Percentiles rank a stretch among this genome's conserved stretches.
Conservation (phyloP, 2,797 vertebrate species). For the Pteropus rufus region DNA sequence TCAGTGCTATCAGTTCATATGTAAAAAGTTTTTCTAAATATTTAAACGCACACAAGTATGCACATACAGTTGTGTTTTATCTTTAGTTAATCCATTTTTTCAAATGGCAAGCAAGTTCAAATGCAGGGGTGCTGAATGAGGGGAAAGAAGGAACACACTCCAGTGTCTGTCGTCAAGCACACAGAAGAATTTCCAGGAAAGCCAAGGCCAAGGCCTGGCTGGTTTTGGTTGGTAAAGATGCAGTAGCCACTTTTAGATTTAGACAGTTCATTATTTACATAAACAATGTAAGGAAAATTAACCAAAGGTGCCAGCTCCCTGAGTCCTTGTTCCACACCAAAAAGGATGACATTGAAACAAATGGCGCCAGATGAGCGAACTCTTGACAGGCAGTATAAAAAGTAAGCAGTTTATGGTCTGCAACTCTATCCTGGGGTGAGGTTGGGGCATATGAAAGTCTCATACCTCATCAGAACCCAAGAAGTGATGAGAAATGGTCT, state of each 20-base stretch:
- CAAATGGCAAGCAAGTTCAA: background rate
- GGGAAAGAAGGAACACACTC: background rate
- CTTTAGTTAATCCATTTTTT: constrained; percentile 2
- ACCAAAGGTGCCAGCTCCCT: background rate
- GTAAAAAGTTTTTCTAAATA: constrained; percentile 30
- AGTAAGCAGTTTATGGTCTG: background rate
- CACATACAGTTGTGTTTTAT: background rate
- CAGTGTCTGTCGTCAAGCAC: background rate
- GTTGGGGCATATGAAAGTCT: background rate
- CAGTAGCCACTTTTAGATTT: background rate
- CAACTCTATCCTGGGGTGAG: background rate
- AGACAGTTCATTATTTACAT: background rate
- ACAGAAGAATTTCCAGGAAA: background rate
- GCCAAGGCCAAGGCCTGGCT: background rate
- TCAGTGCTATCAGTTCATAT: background rate
- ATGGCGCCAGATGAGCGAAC: background rate
- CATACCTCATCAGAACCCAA: background rate
- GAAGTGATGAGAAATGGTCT: background rate
- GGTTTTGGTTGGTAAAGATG: background rate
- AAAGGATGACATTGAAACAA: background rate
- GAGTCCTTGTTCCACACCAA: background rate
- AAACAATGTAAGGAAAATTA: background rate
- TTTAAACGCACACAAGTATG: background rate
- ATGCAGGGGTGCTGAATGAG: background rate
- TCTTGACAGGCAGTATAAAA: background rate